Percentiles rank a stretch among this genome's conserved stretches.
Evolutionary conservation across 2,888 invertebrate species (phyloP).

Genomic region (Sympetrum striolatum): DNA sequence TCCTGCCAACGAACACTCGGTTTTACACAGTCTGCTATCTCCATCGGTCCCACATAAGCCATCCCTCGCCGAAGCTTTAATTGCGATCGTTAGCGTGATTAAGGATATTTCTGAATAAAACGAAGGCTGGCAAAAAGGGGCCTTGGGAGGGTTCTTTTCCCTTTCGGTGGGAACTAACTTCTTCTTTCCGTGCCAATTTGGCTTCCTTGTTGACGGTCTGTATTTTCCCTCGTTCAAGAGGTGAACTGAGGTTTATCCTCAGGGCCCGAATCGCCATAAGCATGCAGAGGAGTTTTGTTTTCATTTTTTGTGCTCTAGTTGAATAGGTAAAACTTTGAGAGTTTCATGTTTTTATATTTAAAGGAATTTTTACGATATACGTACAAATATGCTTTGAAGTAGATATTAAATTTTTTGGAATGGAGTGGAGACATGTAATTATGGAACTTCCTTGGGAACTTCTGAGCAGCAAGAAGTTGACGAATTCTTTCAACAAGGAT

Average conservation of each 20-base stretch:
- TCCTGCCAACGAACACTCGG: conserved; percentile 7
- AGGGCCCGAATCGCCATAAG: too few relatives aligned
- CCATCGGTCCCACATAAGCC: background rate
- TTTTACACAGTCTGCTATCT: background rate
- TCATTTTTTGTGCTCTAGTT: too few relatives aligned
- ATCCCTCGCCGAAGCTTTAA: background rate
- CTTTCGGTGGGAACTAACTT: background rate
- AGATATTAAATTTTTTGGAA: too few relatives aligned
- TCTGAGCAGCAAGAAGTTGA: too few relatives aligned
- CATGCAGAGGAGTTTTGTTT: too few relatives aligned
- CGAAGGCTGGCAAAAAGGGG: background rate
- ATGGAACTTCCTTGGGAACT: too few relatives aligned
- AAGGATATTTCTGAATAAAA: background rate
- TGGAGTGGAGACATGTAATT: too few relatives aligned
- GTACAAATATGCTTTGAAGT: too few relatives aligned
- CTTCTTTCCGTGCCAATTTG: background rate
- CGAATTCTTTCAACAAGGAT: too few relatives aligned
- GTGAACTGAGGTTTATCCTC: background rate
- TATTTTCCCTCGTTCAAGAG: background rate
- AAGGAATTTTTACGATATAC: too few relatives aligned
- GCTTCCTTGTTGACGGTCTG: background rate
- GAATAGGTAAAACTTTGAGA: too few relatives aligned
- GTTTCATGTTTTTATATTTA: too few relatives aligned
- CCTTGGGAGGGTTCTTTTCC: background rate
- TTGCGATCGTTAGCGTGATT: background rate